Base-by-base conservation (phyloP, 2,113 vertebrate species). In the Hippolais icterina region DNA sequence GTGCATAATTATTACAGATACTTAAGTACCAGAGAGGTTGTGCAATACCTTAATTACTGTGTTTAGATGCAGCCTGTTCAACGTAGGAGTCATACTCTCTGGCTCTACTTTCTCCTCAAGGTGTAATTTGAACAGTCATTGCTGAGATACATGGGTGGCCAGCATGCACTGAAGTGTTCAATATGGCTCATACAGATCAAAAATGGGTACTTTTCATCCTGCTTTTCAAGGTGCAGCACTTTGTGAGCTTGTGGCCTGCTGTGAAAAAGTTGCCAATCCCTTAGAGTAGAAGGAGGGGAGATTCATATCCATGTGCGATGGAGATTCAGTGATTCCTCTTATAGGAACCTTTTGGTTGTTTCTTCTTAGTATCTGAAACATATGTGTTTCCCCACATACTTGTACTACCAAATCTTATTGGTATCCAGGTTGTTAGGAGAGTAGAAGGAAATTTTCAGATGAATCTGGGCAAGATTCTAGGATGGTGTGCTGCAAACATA, bases 91-190 rank as follows among this genome's bases (percentile, higher is more conserved):
- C 95, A 96, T 90, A 88, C 59, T 88, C 42, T 41, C 52, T 94
- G 92, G 90, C 76, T 96, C 85, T 94, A 96, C 96, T 97, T 97
- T 97, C 96, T 90, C 94, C 84, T 94, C 79, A 96, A 94, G 90
- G 83, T 95, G 85, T 92, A 96, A 96, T 95, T 95, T 96, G 72
- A 92, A 56, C 64, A 50, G 83, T 90, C 4, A 5, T 87, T 86
- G 61, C 63, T 72, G 63, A 83, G 87, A 71, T 29, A 46, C 47
- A 49, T 49, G 72, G 76, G 85, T 89, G 76, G 69, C 76, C 65
- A 83, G 37, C 69, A 23, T 60, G 41, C 53, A 77, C 56, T 56
- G 0, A 46, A 59, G 10, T 52, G 52, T 86, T 90, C 69, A 56
- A 2, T 41, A 25, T 28, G 52, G 60, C 76, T 76, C 35, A 52